These are phyloP conservation scores for Oreochromis aureus DNA, from an alignment of 2,113 vertebrate genomes.

Conservation along the genomic window DNA sequence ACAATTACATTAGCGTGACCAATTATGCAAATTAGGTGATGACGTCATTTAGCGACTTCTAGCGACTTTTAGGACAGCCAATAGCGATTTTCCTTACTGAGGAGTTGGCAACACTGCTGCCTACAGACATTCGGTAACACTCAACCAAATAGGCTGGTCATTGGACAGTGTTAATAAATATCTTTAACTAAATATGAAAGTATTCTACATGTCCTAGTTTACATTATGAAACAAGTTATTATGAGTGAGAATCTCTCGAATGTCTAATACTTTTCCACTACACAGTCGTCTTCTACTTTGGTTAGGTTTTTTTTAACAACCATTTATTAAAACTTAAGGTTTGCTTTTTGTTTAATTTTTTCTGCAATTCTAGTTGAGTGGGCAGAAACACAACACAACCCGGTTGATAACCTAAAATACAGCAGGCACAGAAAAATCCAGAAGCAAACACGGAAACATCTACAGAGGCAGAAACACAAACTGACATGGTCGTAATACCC, in stretches of 20 bases:
- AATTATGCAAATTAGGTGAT: no score
- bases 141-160: rapidly evolving
- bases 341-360: background rate
- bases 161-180: background rate
- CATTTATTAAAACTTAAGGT: background rate
- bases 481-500: background rate
- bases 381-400: background rate
- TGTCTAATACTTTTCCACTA: background rate
- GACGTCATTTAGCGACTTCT: no score
- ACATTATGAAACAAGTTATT: background rate
- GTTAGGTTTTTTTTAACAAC: background rate
- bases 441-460: background rate
- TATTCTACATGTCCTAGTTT: background rate
- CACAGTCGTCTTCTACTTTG: background rate
- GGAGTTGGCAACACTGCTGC: background rate
- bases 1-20: no score
- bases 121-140: background rate
- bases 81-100: no score
- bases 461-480: background rate
- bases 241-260: background rate
- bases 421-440: background rate
- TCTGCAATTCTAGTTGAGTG: background rate
- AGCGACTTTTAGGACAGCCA: no score
- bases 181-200: background rate
- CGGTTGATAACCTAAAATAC: background rate